Evolutionary conservation across 2,888 invertebrate species (phyloP).

Genomic region (Eumacrocentrus americanus): DNA sequence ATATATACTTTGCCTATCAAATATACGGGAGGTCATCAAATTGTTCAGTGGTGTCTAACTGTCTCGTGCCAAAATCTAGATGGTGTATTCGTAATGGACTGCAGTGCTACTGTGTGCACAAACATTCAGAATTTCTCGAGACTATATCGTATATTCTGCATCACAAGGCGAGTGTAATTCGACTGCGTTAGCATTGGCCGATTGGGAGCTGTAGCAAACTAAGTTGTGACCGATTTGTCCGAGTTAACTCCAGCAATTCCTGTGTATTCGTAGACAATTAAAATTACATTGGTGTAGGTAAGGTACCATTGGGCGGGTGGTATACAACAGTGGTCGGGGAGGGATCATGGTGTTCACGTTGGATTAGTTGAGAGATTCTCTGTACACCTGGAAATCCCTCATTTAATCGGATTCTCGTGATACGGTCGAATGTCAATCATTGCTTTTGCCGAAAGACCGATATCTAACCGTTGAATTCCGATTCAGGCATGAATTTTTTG

Average conservation of each 20-base stretch:
- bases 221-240: constrained; percentile 25
- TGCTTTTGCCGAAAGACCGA: background rate
- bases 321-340: too few species aligned
- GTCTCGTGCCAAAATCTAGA: too few species aligned
- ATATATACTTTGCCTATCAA: too few species aligned
- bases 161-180: background rate
- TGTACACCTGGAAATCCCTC: constrained; percentile 5
- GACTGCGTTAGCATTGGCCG: constrained; percentile 6
- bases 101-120: background rate
- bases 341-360: constrained; percentile 9
- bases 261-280: constrained; percentile 20
- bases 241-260: constrained; percentile 26
- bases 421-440: constrained; percentile 12
- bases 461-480: background rate
- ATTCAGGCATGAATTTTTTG: background rate
- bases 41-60: too few species aligned
- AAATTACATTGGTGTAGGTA: constrained; percentile 15
- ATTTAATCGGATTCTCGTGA: constrained; percentile 11
- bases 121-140: background rate
- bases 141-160: background rate
- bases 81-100: background rate
- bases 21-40: too few species aligned
- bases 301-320: background rate
- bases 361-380: background rate
- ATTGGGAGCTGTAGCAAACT: constrained; percentile 18